Evolutionary conservation across 2,888 invertebrate species (phyloP), one percentile per base, ranked within the genome.

Genomic region (Lasioglossum villosulum): DNA sequence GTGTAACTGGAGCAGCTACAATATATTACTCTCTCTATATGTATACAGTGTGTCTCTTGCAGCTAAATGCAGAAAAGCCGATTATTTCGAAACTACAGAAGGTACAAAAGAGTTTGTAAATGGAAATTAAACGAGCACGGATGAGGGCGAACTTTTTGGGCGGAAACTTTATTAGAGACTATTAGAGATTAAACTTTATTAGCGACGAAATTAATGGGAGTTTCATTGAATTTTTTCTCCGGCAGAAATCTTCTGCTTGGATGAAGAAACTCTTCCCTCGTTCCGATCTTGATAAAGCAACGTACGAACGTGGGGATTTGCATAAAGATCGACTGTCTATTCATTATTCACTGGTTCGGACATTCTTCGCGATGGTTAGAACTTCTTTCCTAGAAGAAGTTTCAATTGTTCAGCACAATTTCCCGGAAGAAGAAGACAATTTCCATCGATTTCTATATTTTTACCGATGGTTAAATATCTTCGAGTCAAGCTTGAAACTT

Each of bases 101-200:
- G 1, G 30, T 30, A 63, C 63, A 63, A 63, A 63, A 63, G 63
- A 63, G 63, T 63, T 16, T 14, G 1, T 16, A 63, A 63, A 63
- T 63, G 63, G 63, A 30, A 63, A 63, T 63, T 63, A 63, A 30
- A 63, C 63, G 23, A 16, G 63, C 63, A 27, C 63, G 63, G n/a
- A n/a, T 10, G 59, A 16, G 27, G 30, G 63, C 30, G 16, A 63
- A 63, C 63, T 63, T 63, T 63, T 63, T 30, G 30, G 63, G 5
- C 63, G 63, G 30, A 30, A 63, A 63, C 63, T 63, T 63, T 30
- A 63, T 63, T 30, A 30, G 63, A 30, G 63, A 63, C 30, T 16
- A 63, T 30, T 30, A 16, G 30, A 63, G 63, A 63, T 63, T 63
- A 63, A 63, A 63, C 30, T 63, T 63, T 30, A 63, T 30, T 30